A percentile compares a stretch with the other conserved stretches of the same genome.
Conservation (phyloP, 92 coral and sea anemone genomes). For the Palythoa caribaeorum region DNA sequence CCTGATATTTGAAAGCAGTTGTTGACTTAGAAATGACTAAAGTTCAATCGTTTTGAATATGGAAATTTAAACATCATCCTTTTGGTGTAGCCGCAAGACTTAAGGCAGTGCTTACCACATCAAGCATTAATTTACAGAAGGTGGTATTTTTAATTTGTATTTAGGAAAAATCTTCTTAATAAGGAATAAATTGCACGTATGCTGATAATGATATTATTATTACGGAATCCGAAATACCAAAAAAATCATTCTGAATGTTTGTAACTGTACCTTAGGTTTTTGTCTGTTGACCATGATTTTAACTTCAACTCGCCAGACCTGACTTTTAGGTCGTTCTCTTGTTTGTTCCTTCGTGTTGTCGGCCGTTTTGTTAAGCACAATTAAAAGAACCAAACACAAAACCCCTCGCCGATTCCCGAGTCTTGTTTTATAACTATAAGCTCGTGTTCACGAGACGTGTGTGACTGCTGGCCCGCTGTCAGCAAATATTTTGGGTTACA, state of each 20-base stretch:
- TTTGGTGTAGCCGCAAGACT: background rate
- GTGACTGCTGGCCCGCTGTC: background rate
- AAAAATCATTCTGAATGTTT: background rate
- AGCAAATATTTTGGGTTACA: constrained; percentile 1
- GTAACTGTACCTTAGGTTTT: constrained; percentile 4
- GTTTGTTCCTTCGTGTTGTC: constrained; percentile 47
- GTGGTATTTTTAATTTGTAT: background rate
- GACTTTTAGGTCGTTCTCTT: constrained; percentile 43
- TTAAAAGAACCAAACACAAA: background rate
- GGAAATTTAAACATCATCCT: background rate
- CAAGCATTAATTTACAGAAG: no score
- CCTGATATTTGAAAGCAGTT: background rate
- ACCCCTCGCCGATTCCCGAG: background rate
- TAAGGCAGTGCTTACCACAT: background rate
- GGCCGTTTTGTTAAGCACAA: constrained; percentile 18
- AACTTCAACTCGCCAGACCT: constrained; percentile 50
- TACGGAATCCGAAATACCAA: background rate
- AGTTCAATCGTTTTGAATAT: background rate
- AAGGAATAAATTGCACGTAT: background rate
- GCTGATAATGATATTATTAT: background rate
- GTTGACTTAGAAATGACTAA: background rate
- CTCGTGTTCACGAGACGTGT: constrained; percentile 15
- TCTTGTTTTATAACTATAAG: background rate
- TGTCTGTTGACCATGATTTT: constrained; percentile 48
- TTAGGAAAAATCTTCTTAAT: no score